Conservation (phyloP, 2,888 invertebrate species). For the Harpalus rubripes region DNA sequence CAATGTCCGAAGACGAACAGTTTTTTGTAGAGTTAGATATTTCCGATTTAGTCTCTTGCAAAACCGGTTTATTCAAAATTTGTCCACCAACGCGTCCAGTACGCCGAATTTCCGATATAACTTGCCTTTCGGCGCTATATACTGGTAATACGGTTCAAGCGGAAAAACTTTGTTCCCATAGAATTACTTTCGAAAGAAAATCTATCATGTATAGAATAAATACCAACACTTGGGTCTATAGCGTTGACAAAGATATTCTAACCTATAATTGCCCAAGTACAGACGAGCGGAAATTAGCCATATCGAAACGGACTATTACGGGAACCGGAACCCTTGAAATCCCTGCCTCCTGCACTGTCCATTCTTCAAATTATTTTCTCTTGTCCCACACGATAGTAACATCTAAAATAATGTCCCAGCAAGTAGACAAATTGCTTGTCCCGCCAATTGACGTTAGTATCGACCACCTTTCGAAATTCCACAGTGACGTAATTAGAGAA, state of each 20-base stretch:
- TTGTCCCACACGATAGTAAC: no score
- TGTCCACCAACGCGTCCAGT: slow-evolving; percentile 26
- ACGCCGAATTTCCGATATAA: slow-evolving; percentile 14
- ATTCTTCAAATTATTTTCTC: not conserved
- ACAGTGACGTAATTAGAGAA: not conserved
- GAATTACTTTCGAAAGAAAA: not conserved
- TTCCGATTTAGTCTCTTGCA: not conserved
- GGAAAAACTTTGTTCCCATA: slow-evolving; percentile 19
- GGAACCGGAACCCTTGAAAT: not conserved
- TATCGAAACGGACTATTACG: not conserved
- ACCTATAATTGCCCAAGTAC: slow-evolving; percentile 24
- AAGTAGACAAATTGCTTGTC: not conserved
- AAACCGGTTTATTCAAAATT: not conserved
- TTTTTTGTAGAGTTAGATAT: slow-evolving; percentile 19
- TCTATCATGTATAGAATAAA: slow-evolving; percentile 12
- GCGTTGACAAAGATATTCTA: slow-evolving; percentile 3
- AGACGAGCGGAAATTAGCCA: not conserved
- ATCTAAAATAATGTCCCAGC: not conserved
- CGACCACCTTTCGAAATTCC: not conserved
- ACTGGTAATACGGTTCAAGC: slow-evolving; percentile 5
- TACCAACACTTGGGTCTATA: slow-evolving; percentile 30
- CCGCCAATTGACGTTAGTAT: no score
- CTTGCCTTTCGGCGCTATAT: slow-evolving; percentile 23
- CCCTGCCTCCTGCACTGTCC: not conserved
- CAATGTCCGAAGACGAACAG: slow-evolving; percentile 23